Evolutionary conservation across 2,797 vertebrate genomes (phyloP).

Genomic region (Chloroceryle inda): DNA sequence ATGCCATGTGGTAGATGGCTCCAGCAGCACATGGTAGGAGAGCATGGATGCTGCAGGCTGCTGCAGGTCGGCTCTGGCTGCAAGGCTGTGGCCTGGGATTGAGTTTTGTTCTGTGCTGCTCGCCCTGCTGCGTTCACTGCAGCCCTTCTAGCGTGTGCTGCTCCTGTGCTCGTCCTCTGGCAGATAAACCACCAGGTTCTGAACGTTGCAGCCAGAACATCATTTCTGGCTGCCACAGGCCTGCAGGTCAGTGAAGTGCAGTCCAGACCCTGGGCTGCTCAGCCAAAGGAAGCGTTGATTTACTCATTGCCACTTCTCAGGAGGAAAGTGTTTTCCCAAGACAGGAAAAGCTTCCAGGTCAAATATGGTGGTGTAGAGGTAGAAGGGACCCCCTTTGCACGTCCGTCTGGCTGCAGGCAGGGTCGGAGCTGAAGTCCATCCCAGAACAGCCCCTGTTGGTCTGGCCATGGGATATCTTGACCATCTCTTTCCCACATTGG

Average conservation of each 20-base stretch:
- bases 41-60: background rate
- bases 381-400: background rate
- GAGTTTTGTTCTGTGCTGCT: background rate
- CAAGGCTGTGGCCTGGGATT: background rate
- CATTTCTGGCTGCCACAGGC: background rate
- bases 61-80: too few relatives aligned
- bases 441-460: background rate
- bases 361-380: background rate
- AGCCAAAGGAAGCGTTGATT: background rate
- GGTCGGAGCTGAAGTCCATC: background rate
- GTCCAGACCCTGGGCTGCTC: background rate
- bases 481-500: background rate
- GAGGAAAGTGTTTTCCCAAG: background rate
- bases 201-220: rapidly evolving
- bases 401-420: background rate
- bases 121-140: rapidly evolving
- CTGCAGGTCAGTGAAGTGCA: background rate
- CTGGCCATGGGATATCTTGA: background rate
- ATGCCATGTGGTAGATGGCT: rapidly evolving
- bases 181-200: background rate
- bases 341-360: background rate
- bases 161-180: background rate
- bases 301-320: background rate
- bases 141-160: background rate
- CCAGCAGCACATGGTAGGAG: background rate